Evolutionary conservation across 2,888 invertebrate species (phyloP).

Genomic region (Chromoteleia sp.): DNA sequence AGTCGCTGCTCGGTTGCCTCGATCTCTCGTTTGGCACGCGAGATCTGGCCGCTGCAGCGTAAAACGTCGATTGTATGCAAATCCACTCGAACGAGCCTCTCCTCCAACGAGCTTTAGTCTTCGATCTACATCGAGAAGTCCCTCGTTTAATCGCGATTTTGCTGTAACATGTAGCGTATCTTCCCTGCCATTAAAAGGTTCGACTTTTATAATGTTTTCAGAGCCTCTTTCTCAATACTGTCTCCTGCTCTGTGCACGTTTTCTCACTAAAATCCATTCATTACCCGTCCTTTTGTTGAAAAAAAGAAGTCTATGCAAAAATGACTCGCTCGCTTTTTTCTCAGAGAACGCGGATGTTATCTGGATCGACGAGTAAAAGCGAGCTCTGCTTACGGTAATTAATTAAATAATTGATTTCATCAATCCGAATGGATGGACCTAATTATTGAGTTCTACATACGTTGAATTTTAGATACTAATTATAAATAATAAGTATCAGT

Average conservation of each 20-base stretch:
- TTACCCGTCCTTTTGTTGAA: conserved; percentile 46
- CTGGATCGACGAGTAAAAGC: conserved; percentile 14
- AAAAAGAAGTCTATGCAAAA: conserved; percentile 35
- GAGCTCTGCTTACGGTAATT: conserved; percentile 15
- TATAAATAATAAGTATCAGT: too few relatives aligned
- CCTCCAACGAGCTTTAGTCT: conserved; percentile 63
- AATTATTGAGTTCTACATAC: too few relatives aligned
- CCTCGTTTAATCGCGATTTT: conserved; percentile 70
- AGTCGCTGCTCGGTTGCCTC: conserved; percentile 26
- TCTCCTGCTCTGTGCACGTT: conserved; percentile 55
- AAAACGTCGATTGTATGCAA: conserved; percentile 78
- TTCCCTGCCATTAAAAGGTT: conserved; percentile 70
- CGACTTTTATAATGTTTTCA: conserved; percentile 74
- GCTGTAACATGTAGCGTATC: conserved; percentile 68
- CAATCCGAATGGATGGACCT: too few relatives aligned
- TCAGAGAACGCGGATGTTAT: conserved; percentile 30
- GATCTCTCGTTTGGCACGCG: conserved; percentile 70
- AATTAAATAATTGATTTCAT: conserved; percentile 23
- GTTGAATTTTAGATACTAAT: too few relatives aligned
- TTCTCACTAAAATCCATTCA: conserved; percentile 67
- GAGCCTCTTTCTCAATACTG: conserved; percentile 70
- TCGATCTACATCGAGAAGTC: conserved; percentile 70
- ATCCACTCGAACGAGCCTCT: conserved; percentile 71
- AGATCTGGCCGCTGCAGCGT: conserved; percentile 67
- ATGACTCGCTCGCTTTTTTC: conserved; percentile 34